Evolutionary conservation across 2,113 vertebrate genomes (phyloP), one percentile per base, ranked within the genome.

Genomic region (Axis porcinus): DNA sequence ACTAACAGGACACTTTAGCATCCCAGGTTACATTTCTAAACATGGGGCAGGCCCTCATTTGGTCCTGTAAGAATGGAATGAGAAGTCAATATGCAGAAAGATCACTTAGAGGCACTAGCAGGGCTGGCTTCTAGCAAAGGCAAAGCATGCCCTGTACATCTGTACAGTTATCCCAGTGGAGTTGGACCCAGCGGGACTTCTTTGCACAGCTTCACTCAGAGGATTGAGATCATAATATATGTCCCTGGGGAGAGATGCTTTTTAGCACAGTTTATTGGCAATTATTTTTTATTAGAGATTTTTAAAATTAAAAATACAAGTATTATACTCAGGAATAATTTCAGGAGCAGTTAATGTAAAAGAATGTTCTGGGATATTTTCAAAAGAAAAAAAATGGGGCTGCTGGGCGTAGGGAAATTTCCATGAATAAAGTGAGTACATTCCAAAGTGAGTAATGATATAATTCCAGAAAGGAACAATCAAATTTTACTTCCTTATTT

Each of bases 211-310:
- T 90, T 90, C 43, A 30, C 27, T 94, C 60, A 36, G 47, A 93
- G 7, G 90, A 52, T 93, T 79, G 57, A 79, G 13, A 86, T 81
- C 47, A 6, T 76, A 84, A 90, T 95, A 45, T 30, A 45, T 55
- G 33, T 93, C 79, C 62, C 79, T 85, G 23, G 47, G 45, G n/a
- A 89, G 28, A 88, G 33, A 96, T 91, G 36, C 15, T 84, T 89
- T 94, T 97, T 95, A 95, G 74, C 76, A 84, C 54, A 95, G 52
- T 96, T 96, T 95, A 95, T 96, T 97, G 91, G 64, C 43, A 92
- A 95, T 94, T 93, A 92, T 94, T 94, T 95, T 95, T 95, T 97
- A 92, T 28, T 88, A 97, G 62, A n/a, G 58, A 93, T 95, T 97
- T 89, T 4, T 96, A 97, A 97, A 93, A 1, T 36, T 83, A 96